Base-by-base conservation (phyloP, 2,888 invertebrate species). In the Heliconius cydno region DNA sequence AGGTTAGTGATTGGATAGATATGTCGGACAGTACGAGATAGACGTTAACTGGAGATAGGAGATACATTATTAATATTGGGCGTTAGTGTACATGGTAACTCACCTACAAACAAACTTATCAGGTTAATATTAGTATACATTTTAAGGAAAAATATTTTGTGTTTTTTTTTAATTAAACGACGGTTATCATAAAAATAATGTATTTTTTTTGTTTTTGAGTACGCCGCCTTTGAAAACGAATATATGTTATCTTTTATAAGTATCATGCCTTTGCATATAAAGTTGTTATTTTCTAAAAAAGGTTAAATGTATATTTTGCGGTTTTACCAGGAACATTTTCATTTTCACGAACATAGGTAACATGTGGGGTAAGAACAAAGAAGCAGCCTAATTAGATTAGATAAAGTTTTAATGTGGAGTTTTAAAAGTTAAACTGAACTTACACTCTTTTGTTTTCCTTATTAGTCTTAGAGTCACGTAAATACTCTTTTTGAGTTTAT, bases 381-480 rank as follows among this genome's bases (percentile, higher is more conserved):
- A 65, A 74, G 25, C 73, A 25, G 30, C 60, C 46, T 73, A 72
- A 80, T 78, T 72, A 80, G 65, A 78, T 80, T 76, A 77, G 70
- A 41, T 70, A 46, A 74, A 70, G 70, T 74, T 80, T 78, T 76
- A 72, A 41, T 68, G 41, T 60, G 46, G 25, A 75, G 46, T 25
- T 80, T 80, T 66, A 71, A 34, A 74, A 65, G 34, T 52, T 52
- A 57, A 74, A 65, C 66, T 52, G 46, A 34, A 76, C 28, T 67
- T 65, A 70, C 25, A 34, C 68, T 52, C 34, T 57, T 68, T 30
- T 77, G 68, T 77, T 77, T 70, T 77, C 28, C 68, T 70, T 70
- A 34, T 77, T 77, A 77, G 60, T 60, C 68, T 60, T 5, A 28
- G 52, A 57, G 70, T 60, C 60, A 77, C 25, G 60, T 68, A 76